A percentile compares a stretch with the other conserved stretches of the same genome.
Conservation (phyloP, 1,140 invertebrate genomes). For the Dendrolimus kikuchii region DNA sequence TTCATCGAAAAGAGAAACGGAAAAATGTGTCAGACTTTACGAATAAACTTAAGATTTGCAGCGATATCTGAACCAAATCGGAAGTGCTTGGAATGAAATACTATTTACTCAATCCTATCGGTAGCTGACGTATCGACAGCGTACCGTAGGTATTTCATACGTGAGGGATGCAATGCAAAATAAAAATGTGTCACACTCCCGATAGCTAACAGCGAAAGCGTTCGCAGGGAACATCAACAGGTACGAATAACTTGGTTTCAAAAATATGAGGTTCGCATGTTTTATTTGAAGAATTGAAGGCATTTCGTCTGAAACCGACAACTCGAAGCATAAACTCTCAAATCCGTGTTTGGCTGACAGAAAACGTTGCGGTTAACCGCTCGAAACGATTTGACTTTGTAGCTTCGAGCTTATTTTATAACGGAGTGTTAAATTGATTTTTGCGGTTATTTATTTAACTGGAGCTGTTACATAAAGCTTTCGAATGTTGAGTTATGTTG, state of each 20-base stretch:
- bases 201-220: constrained; percentile 11
- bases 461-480: constrained; percentile 26
- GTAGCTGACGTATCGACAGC: constrained; percentile 1
- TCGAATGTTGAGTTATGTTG: constrained; percentile 9
- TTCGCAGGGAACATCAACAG: constrained; percentile 33
- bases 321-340: constrained; percentile 53
- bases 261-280: constrained; percentile 27
- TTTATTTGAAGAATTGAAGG: constrained; percentile 49
- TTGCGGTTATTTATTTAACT: constrained; percentile 68
- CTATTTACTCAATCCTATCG: neutral
- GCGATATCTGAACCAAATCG: no score
- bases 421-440: constrained; percentile 69
- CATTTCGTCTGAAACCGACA: constrained; percentile 48
- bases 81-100: neutral
- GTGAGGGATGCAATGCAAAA: constrained; percentile 11
- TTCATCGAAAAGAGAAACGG: no score
- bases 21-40: no score
- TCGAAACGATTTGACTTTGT: constrained; percentile 66
- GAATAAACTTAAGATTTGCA: no score
- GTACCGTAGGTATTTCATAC: constrained; percentile 1
- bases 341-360: constrained; percentile 58
- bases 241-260: constrained; percentile 41
- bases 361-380: constrained; percentile 63
- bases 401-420: constrained; percentile 64
- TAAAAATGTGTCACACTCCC: constrained; percentile 13